Conservation (phyloP, 2,113 vertebrate genomes). For the Pteronura brasiliensis region DNA sequence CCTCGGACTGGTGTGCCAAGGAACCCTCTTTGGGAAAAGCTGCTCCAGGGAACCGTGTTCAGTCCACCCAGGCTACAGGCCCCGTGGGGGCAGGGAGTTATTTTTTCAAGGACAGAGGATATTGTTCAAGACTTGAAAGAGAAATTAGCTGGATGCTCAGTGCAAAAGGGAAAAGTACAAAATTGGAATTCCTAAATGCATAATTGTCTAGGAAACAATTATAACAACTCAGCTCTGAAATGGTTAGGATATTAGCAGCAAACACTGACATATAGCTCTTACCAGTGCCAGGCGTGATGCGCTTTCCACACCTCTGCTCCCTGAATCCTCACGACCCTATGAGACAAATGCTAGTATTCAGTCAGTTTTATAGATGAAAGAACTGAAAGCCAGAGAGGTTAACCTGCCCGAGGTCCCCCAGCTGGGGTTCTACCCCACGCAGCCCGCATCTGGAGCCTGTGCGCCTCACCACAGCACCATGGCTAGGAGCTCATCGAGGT, state of each 20-base stretch:
- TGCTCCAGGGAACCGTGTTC: neutral
- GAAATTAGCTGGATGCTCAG: neutral
- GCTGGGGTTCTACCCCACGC: neutral
- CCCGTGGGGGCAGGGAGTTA: neutral
- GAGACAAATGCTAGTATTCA: neutral
- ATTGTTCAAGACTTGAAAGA: neutral
- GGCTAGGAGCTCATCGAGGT: neutral
- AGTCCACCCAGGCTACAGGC: neutral
- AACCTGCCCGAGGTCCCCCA: neutral
- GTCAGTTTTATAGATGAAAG: neutral
- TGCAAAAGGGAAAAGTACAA: neutral
- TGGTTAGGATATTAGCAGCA: neutral
- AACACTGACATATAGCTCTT: neutral
- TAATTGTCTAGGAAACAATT: neutral
- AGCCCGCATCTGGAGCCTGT: neutral
- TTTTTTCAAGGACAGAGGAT: neutral
- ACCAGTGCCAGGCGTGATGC: neutral
- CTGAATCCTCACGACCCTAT: neutral
- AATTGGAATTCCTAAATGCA: neutral
- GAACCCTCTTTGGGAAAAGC: neutral
- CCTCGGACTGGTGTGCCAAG: neutral
- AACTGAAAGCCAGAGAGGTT: neutral
- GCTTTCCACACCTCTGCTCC: neutral
- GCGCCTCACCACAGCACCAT: neutral
- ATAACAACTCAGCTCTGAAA: neutral